Conservation (phyloP, 2,113 vertebrate species). For the Ranitomeya imitator region DNA sequence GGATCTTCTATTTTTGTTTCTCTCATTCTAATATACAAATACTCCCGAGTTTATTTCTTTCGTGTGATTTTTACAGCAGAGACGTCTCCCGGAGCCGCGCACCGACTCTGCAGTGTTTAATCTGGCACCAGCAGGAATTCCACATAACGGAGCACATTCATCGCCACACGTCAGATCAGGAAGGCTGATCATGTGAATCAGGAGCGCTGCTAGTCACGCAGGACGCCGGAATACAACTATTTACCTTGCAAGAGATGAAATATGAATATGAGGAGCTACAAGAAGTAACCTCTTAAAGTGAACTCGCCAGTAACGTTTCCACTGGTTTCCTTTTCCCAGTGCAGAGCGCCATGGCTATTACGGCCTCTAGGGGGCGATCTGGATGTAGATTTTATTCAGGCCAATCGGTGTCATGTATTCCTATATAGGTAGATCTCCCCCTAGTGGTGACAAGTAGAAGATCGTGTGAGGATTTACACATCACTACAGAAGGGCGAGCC, state of each 20-base stretch:
- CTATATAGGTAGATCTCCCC: too few relatives aligned
- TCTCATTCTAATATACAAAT: too few relatives aligned
- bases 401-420: too few relatives aligned
- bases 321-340: too few relatives aligned
- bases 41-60: too few relatives aligned
- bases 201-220: not conserved
- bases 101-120: constrained; percentile 14
- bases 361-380: too few relatives aligned
- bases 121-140: constrained; percentile 13
- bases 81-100: not conserved
- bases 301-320: not conserved
- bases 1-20: too few relatives aligned
- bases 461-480: too few relatives aligned
- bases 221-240: not conserved
- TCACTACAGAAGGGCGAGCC: too few relatives aligned
- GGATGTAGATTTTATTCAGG: too few relatives aligned
- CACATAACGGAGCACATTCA: not conserved
- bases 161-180: not conserved
- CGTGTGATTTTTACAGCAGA: not conserved
- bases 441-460: too few relatives aligned
- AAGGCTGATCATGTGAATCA: not conserved
- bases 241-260: not conserved
- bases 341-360: too few relatives aligned
- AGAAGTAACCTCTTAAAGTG: not conserved
- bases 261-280: not conserved